phyloP scores from a whole-genome alignment of 2,888 invertebrate species.

The Litoditis marina region DNA sequence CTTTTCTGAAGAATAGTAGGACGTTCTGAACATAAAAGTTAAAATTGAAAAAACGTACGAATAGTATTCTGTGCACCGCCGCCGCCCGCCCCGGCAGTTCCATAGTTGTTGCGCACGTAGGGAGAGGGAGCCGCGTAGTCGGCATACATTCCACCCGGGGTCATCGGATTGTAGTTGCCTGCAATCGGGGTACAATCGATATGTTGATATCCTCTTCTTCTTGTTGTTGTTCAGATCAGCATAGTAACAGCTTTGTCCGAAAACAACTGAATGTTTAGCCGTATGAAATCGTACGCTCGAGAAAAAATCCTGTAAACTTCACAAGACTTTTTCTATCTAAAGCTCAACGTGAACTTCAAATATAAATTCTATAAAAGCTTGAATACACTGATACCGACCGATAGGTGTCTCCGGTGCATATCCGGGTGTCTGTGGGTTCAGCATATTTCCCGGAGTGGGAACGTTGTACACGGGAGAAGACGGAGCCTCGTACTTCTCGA shows the following conservation, averaged over 20 bases:
- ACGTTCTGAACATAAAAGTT: too few species aligned
- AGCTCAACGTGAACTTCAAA: too few species aligned
- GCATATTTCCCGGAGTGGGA: conserved; percentile 43
- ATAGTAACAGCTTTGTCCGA: too few species aligned
- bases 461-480: conserved; percentile 33
- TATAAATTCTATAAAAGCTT: neutral
- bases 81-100: neutral
- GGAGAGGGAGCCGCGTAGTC: conserved; percentile 48
- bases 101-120: conserved; percentile 13
- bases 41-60: too few species aligned
- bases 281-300: conserved; percentile 12
- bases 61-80: conserved; percentile 15
- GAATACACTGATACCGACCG: neutral
- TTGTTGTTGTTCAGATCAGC: too few species aligned
- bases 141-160: conserved; percentile 37
- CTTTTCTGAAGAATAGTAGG: too few species aligned
- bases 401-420: conserved; percentile 21
- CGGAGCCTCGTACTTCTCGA: conserved; percentile 40
- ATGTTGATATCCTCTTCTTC: too few species aligned
- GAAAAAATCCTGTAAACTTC: conserved; percentile 2
- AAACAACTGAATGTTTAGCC: too few species aligned
- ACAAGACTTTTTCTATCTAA: too few species aligned
- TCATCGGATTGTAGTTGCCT: conserved; percentile 42
- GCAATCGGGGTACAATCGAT: conserved; percentile 1
- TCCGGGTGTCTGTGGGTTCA: conserved; percentile 39